Evolutionary conservation across 2,113 vertebrate species (phyloP).

Genomic region (Vireo altiloquus): DNA sequence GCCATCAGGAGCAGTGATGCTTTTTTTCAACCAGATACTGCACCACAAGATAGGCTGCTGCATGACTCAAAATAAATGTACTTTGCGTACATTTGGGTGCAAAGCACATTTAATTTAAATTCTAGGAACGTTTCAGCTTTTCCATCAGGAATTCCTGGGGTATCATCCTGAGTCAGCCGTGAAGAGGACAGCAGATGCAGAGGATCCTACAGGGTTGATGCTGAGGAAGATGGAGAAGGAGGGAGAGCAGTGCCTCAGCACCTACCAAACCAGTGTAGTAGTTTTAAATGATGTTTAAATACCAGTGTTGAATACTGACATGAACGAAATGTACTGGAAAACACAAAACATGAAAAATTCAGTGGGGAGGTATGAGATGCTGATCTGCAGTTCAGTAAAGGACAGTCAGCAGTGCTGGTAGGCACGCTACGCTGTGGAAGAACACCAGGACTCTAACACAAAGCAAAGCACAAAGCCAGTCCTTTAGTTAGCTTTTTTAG

Average conservation of each 20-base stretch:
- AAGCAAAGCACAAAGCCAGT: background rate
- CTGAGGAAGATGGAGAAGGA: background rate
- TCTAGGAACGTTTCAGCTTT: background rate
- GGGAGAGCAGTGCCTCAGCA: background rate
- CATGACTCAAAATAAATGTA: background rate
- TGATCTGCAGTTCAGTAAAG: background rate
- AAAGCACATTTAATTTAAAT: background rate
- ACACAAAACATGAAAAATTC: background rate
- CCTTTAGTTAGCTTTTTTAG: background rate
- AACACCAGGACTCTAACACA: background rate
- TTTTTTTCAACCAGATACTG: background rate
- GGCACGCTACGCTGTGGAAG: rapidly evolving
- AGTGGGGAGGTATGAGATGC: background rate
- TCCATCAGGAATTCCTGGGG: background rate
- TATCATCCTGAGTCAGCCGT: background rate
- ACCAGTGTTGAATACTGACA: background rate
- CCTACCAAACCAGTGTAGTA: background rate
- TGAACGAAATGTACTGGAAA: background rate
- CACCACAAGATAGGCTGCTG: background rate
- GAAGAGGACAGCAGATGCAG: background rate
- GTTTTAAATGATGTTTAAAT: background rate
- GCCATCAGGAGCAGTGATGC: background rate
- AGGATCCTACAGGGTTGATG: background rate
- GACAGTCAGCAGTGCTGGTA: background rate
- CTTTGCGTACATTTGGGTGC: background rate